Evolutionary conservation across 1,140 invertebrate species (phyloP).

Genomic region (Agrypnia vestita): DNA sequence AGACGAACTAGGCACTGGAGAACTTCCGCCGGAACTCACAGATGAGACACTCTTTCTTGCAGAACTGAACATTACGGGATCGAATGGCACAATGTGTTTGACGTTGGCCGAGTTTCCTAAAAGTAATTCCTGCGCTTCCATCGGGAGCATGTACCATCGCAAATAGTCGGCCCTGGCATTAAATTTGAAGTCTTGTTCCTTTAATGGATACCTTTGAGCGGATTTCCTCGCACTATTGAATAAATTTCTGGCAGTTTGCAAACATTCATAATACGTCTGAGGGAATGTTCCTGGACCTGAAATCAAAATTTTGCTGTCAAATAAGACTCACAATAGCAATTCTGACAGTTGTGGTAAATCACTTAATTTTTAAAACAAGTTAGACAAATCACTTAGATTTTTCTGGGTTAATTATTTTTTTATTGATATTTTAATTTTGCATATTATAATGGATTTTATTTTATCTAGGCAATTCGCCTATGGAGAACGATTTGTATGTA

Average conservation of each 20-base stretch:
- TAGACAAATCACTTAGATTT: no score
- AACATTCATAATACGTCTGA: constrained; percentile 82
- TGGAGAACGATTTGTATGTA: no score
- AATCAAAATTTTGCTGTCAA: not conserved
- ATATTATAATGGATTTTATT: no score
- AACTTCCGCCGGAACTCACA: constrained; percentile 66
- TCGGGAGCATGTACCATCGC: constrained; percentile 90
- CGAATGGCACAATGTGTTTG: constrained; percentile 83
- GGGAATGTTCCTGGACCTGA: constrained; percentile 79
- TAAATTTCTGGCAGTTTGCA: constrained; percentile 84
- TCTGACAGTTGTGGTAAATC: no score
- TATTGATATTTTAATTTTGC: no score
- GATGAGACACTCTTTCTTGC: constrained; percentile 67
- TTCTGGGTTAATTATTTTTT: no score
- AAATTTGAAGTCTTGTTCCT: constrained; percentile 82
- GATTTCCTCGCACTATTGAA: constrained; percentile 86
- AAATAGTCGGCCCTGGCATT: constrained; percentile 79
- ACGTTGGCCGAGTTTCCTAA: constrained; percentile 82
- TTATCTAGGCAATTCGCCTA: no score
- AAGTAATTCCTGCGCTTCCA: constrained; percentile 83
- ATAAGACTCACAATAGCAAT: no score
- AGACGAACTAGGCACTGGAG: constrained; percentile 70
- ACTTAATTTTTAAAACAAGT: no score
- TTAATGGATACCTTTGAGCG: constrained; percentile 80
- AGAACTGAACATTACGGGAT: constrained; percentile 73